Base-by-base conservation (phyloP, 2,888 invertebrate genomes). In the Ectemnius cavifrons region DNA sequence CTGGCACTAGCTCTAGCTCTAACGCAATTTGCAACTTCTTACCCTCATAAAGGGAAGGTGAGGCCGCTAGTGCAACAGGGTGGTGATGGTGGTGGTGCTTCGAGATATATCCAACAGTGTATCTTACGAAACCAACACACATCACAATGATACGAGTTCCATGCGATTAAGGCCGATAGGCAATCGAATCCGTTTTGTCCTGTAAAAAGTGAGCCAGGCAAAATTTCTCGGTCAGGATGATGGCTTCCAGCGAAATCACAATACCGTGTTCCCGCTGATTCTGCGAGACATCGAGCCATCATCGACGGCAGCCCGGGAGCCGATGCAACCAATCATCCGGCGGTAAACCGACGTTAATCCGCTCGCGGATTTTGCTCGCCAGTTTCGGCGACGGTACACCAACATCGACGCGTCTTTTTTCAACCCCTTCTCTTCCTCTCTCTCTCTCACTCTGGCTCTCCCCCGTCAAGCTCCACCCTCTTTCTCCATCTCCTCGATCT, bases 331-430 rank as follows among this genome's bases (percentile, higher is more conserved):
- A 79, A 83, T 83, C 82, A 78, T 77, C 73, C 76, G 46, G 74
- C 80, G 82, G 81, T 83, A 84, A 84, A 83, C 84, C 83, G 85
- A 83, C 84, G 81, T 85, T 87, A 86, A 88, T 87, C 82, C 82
- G 66, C 65, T 23, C n/a, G 61, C 78, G 81, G 79, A 85, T 85
- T 85, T 85, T 83, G 16, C 52, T 16, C 81, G 74, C 60, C 73
- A 58, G 27, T 52, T 63, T 56, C 47, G 20, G 37, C 37, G 37
- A 37, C 37, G 37, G 6, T 8, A 37, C 11, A 11, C 37, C 37
- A 37, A 4, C 20, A 45, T 47, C 67, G 59, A 37, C 73, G 52
- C 45, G 64, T 70, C 66, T 79, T 75, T 71, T 74, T 58, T 23
- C 23, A 23, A 23, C 23, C 8, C 27, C 23, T 37, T 52, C 59